Evolutionary conservation across 2,888 invertebrate genomes (phyloP).

Genomic region (Lepidochitona cinerea): DNA sequence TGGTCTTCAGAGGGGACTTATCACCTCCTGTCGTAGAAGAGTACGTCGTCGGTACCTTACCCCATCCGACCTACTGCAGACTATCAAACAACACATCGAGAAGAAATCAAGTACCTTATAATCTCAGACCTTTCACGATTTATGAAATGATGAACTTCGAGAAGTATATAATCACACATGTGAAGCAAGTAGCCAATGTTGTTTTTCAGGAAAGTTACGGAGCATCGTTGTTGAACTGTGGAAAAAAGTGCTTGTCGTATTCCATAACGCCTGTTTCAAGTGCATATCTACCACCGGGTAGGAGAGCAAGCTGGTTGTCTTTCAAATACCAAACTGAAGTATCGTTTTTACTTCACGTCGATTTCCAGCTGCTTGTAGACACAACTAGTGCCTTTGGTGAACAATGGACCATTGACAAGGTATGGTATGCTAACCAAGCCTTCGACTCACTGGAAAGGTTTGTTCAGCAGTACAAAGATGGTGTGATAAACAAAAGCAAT

Average conservation of each 20-base stretch:
- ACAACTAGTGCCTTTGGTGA: constrained; percentile 40
- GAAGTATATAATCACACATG: constrained; percentile 36
- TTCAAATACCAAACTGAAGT: constrained; percentile 56
- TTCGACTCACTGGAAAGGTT: constrained; percentile 47
- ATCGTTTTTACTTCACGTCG: constrained; percentile 56
- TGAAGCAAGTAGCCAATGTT: constrained; percentile 37
- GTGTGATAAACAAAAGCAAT: constrained; percentile 46
- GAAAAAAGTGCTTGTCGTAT: constrained; percentile 48
- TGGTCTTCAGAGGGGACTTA: constrained; percentile 50
- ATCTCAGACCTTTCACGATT: constrained; percentile 52
- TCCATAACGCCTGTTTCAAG: constrained; percentile 57
- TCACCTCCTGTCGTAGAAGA: constrained; percentile 54
- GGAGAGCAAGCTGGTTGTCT: constrained; percentile 61
- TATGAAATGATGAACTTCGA: constrained; percentile 52
- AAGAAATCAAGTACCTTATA: constrained; percentile 51
- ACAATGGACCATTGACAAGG: constrained; percentile 51
- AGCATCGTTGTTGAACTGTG: constrained; percentile 43
- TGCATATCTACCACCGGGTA: constrained; percentile 44
- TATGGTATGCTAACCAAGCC: constrained; percentile 55
- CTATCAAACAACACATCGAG: constrained; percentile 37
- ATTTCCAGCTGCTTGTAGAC: constrained; percentile 61
- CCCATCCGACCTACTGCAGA: constrained; percentile 36
- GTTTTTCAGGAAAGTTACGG: constrained; percentile 55
- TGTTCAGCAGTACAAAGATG: constrained; percentile 38
- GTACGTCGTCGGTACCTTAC: constrained; percentile 54